phyloP scores from a whole-genome alignment of 2,113 vertebrate genomes.

The Motacilla tschutschensis region DNA sequence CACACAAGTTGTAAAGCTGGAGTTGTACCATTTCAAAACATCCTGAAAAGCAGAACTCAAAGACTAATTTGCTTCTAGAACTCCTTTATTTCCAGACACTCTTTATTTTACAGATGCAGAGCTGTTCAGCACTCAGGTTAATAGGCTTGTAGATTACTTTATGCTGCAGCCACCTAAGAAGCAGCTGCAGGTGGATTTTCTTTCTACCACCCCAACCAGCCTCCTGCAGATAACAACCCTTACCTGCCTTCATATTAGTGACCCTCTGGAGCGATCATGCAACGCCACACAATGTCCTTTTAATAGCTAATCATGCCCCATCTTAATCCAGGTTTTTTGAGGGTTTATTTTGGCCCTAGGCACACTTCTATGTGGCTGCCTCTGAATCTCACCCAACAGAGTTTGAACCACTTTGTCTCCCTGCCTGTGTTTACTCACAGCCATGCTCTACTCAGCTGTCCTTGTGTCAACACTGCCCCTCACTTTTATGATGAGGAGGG shows the following conservation, averaged over 20 bases:
- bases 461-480: background rate
- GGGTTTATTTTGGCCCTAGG: background rate
- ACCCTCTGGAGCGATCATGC: background rate
- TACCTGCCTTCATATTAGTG: background rate
- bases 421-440: background rate
- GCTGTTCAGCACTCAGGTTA: background rate
- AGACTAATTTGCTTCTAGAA: background rate
- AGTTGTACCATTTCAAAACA: background rate
- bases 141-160: background rate
- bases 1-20: background rate
- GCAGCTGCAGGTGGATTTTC: background rate
- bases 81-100: background rate
- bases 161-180: background rate
- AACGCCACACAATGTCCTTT: background rate
- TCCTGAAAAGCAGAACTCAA: background rate
- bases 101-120: background rate
- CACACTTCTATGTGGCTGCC: background rate
- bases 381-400: background rate
- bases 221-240: background rate
- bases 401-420: background rate
- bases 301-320: background rate
- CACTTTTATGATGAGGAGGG: background rate
- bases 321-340: background rate
- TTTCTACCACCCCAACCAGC: background rate
- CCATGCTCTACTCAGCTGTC: background rate